Evolutionary conservation across 2,113 vertebrate genomes (phyloP).

Genomic region (Theristicus caerulescens): DNA sequence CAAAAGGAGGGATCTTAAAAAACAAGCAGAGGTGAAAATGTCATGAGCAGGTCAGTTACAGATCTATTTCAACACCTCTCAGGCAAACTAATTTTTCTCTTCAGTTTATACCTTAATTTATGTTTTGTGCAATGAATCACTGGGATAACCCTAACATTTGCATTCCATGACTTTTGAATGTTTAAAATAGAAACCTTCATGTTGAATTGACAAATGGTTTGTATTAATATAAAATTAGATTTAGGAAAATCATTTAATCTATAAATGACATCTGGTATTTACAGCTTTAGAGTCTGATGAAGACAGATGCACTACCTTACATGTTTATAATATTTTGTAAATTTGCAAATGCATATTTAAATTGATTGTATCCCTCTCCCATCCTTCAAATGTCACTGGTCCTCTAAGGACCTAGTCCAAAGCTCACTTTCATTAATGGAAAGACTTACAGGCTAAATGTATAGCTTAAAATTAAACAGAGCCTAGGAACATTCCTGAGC

Average conservation of each 20-base stretch:
- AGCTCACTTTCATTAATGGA: not conserved
- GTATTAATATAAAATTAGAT: conserved; percentile 60
- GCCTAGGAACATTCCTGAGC: not conserved
- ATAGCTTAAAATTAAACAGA: not conserved
- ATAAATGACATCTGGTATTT: conserved; percentile 58
- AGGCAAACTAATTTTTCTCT: conserved; percentile 15
- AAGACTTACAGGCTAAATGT: not conserved
- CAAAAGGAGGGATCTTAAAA: not conserved
- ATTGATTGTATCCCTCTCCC: conserved; percentile 37
- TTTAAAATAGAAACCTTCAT: conserved; percentile 45
- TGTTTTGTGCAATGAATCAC: conserved; percentile 41
- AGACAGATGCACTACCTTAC: conserved; percentile 44
- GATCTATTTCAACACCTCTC: not conserved
- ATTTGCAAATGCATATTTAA: conserved; percentile 63
- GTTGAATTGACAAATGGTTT: conserved; percentile 53
- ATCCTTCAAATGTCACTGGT: conserved; percentile 39
- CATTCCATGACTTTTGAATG: conserved; percentile 33
- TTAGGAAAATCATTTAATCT: conserved; percentile 58
- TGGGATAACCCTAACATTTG: conserved; percentile 44
- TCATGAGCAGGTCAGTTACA: not conserved
- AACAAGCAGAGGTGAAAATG: not conserved
- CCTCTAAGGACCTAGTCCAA: not conserved
- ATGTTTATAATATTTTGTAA: conserved; percentile 60
- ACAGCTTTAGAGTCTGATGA: conserved; percentile 53
- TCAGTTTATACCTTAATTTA: conserved; percentile 35